Conservation (phyloP, 2,113 vertebrate genomes). For the Sigmodon hispidus region DNA sequence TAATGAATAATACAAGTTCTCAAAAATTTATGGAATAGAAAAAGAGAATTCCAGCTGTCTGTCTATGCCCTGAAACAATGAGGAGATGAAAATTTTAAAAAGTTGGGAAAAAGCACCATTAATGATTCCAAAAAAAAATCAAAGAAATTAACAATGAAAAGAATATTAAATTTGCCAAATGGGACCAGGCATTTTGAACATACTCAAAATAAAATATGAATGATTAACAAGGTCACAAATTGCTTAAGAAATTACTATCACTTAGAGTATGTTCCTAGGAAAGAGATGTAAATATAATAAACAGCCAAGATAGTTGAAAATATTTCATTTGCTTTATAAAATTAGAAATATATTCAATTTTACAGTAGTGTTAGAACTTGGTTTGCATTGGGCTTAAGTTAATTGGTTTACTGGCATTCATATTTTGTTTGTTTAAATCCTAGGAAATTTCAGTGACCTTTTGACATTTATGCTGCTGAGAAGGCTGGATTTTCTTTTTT, state of each 20-base stretch:
- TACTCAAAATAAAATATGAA: neutral
- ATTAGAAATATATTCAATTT: neutral
- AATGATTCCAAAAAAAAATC: neutral
- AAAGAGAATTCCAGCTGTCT: neutral
- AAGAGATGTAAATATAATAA: neutral
- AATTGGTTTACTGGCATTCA: neutral
- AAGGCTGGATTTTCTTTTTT: neutral
- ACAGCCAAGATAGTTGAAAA: neutral
- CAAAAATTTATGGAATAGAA: neutral
- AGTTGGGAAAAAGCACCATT: neutral
- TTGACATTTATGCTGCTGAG: neutral
- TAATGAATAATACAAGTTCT: neutral
- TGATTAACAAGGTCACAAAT: neutral
- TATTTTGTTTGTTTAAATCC: constrained; percentile 9
- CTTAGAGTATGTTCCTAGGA: neutral
- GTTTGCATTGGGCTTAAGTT: neutral
- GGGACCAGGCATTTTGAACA: neutral
- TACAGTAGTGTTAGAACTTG: neutral
- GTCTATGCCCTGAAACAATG: too few relatives aligned
- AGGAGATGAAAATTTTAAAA: neutral
- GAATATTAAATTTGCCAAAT: neutral
- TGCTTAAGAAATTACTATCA: neutral
- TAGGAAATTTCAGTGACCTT: neutral
- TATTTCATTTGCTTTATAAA: neutral
- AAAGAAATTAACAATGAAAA: neutral